phyloP scores from a whole-genome alignment of 2,113 vertebrate species.

The Toxostoma redivivum region DNA sequence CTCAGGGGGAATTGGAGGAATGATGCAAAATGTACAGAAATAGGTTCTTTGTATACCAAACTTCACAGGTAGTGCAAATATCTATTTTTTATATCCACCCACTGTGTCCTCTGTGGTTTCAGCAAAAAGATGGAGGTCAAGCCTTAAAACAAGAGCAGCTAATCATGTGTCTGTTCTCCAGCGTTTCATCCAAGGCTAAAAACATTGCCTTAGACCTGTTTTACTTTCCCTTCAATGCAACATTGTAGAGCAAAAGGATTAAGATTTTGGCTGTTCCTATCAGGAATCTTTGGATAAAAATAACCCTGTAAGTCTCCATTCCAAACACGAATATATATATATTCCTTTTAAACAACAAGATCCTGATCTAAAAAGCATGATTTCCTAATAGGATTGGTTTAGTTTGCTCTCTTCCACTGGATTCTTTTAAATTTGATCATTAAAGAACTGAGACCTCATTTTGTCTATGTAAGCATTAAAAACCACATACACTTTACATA shows the following conservation, averaged over 20 bases:
- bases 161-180: neutral
- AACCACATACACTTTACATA: neutral
- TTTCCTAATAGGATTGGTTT: neutral
- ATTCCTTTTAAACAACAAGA: neutral
- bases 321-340: neutral
- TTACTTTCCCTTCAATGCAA: neutral
- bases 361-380: neutral
- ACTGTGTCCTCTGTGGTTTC: neutral
- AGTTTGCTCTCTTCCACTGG: neutral
- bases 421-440: neutral
- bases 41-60: neutral
- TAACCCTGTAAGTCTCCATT: neutral
- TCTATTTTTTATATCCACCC: neutral
- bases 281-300: neutral
- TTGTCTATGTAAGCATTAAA: neutral
- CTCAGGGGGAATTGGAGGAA: neutral
- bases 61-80: neutral
- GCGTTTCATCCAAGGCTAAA: neutral
- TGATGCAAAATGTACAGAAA: neutral
- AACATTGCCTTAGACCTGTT: neutral
- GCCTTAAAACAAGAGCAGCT: neutral
- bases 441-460: neutral
- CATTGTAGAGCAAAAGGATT: neutral
- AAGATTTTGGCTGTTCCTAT: neutral
- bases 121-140: neutral